Conservation (phyloP, 2,888 invertebrate species). For the Erannis defoliaria region DNA sequence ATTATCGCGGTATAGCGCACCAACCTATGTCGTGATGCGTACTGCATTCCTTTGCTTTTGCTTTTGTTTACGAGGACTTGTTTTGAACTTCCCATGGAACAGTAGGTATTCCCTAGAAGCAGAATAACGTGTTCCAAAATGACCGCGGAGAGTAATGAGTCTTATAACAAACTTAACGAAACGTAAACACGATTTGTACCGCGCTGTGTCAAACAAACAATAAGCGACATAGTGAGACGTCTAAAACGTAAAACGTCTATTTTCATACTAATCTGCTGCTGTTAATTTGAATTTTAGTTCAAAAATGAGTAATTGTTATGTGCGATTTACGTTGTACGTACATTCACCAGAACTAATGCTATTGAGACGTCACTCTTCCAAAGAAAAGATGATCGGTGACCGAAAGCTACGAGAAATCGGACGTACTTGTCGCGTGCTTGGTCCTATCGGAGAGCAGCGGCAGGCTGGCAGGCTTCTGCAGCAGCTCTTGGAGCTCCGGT, state of each 20-base stretch:
- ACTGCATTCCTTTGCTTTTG: constrained; percentile 51
- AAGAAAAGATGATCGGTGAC: constrained; percentile 52
- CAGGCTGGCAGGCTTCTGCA: constrained; percentile 70
- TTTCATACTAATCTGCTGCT: constrained; percentile 39
- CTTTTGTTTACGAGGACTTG: constrained; percentile 39
- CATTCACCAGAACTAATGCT: constrained; percentile 71
- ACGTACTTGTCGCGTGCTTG: constrained; percentile 76
- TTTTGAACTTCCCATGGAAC: constrained; percentile 18
- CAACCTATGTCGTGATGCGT: constrained; percentile 8
- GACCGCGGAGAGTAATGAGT: background rate
- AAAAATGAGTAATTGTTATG: constrained; percentile 61
- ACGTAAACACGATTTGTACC: constrained; percentile 30
- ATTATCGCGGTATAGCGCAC: constrained; percentile 6
- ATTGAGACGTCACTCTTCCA: constrained; percentile 65
- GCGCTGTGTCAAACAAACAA: constrained; percentile 42
- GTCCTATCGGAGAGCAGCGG: constrained; percentile 59
- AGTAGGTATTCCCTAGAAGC: background rate
- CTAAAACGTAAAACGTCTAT: constrained; percentile 38
- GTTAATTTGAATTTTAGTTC: constrained; percentile 54
- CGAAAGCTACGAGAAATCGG: constrained; percentile 54
- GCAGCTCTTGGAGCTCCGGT: constrained; percentile 77
- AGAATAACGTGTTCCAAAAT: background rate
- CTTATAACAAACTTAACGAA: constrained; percentile 14
- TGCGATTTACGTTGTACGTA: constrained; percentile 61
- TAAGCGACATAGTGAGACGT: constrained; percentile 42